Evolutionary conservation across 2,888 invertebrate species (phyloP), one percentile per base, ranked within the genome.

Genomic region (Dasypolia templi): DNA sequence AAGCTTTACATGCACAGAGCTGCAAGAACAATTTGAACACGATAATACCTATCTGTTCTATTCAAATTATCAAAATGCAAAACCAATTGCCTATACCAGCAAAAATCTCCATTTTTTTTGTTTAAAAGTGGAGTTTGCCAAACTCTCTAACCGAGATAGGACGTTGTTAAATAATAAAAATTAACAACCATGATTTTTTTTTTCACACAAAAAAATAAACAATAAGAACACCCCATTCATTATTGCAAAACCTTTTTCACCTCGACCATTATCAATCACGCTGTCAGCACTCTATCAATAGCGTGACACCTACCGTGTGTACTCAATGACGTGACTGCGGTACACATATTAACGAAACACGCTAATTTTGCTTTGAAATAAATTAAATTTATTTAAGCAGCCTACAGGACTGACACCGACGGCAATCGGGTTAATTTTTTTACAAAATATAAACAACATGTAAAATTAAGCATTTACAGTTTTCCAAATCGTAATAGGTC

Each of bases 251-350:
- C 72, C 67, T 68, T 78, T 75, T 75, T 35, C 51, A 72, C 69
- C 32, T 74, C 64, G 59, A 29, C 63, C 65, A 72, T 74, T 84
- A 85, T 84, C 85, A 73, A 84, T 85, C 85, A 84, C 68, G 69
- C n/a, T 84, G 84, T 80, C 83, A 77, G 75, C 75, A 85, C 83
- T 84, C 80, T 73, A 84, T 85, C 84, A 82, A 75, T 58, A n/a
- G 35, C 62, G 73, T 76, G 75, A 82, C 82, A 74, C 61, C 58
- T 56, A 64, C 72, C 71, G 61, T 42, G 79, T 77, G 81, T 80
- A 71, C 81, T 68, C 81, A 55, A 63, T 83, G 74, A 70, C 74
- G 66, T 61, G 61, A 66, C 64, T 62, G 78, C 12, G 66, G 59
- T 84, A 74, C 84, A 81, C 67, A 55, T 58, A 67, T 68, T 68